Percentiles rank a stretch among this genome's conserved stretches.
Evolutionary conservation across 2,797 vertebrate species (phyloP).

Genomic region (Poeciliopsis infans): DNA sequence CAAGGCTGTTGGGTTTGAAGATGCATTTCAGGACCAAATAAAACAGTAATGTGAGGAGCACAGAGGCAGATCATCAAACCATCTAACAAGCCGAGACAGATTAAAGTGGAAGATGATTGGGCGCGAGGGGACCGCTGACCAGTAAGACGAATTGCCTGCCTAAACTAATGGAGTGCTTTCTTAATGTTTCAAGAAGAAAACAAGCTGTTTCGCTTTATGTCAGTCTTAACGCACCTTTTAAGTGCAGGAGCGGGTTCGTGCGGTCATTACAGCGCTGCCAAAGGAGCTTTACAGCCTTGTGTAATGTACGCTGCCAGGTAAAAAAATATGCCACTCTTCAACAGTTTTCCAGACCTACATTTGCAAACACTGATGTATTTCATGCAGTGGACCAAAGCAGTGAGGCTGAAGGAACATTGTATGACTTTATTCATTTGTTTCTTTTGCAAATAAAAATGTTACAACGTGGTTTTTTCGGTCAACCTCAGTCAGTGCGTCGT

Average conservation of each 20-base stretch:
- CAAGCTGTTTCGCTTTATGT: background rate
- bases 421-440: background rate
- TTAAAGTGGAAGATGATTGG: background rate
- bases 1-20: background rate
- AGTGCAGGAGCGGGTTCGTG: background rate
- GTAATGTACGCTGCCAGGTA: background rate
- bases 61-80: slow-evolving; percentile 2
- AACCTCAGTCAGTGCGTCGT: background rate
- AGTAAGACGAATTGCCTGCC: background rate
- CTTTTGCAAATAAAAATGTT: background rate
- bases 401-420: background rate
- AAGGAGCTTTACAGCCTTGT: background rate
- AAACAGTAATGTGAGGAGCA: background rate
- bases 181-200: background rate
- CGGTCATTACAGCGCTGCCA: background rate
- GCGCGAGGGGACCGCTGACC: background rate
- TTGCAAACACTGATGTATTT: background rate
- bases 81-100: background rate
- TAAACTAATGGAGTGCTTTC: background rate
- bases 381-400: background rate
- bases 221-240: background rate
- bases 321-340: background rate
- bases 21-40: slow-evolving; percentile 2
- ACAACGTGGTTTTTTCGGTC: background rate
- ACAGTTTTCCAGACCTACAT: background rate